These are phyloP conservation scores for Dendronephthya gigantea DNA, from an alignment of 64 coral and sea anemone species.

Conservation along the genomic window DNA sequence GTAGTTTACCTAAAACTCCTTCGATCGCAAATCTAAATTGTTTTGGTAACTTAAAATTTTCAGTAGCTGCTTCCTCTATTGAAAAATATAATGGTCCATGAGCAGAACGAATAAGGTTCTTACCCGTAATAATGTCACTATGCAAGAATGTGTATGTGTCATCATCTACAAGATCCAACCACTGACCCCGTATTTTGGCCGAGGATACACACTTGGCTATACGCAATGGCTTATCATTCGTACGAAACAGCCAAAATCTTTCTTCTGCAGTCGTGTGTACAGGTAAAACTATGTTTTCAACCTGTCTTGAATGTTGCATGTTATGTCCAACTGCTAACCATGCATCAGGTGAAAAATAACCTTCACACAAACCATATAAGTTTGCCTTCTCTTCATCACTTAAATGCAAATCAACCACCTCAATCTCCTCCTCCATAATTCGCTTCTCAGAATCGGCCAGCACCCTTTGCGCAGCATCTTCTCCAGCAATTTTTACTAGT, in stretches of 20 bases:
- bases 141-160: constrained; percentile 4
- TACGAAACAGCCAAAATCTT: constrained; percentile 37
- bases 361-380: background rate
- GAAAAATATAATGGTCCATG: background rate
- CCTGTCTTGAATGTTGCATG: background rate
- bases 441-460: background rate
- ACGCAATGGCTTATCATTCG: background rate
- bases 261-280: constrained; percentile 25
- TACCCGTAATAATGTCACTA: background rate
- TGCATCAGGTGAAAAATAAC: constrained; percentile 12
- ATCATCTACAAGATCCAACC: constrained; percentile 24
- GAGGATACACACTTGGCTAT: constrained; percentile 7
- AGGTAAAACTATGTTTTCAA: constrained; percentile 12
- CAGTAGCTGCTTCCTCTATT: background rate
- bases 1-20: too few species aligned
- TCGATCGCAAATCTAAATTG: too few species aligned
- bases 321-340: constrained; percentile 30
- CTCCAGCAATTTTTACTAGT: constrained; percentile 12
- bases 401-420: constrained; percentile 12
- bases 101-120: background rate
- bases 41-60: too few species aligned
- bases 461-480: constrained; percentile 21
- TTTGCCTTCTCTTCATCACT: background rate
- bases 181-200: constrained; percentile 11
- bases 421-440: constrained; percentile 25